Evolutionary conservation across 2,888 invertebrate genomes (phyloP).

Genomic region (Aelia acuminata): DNA sequence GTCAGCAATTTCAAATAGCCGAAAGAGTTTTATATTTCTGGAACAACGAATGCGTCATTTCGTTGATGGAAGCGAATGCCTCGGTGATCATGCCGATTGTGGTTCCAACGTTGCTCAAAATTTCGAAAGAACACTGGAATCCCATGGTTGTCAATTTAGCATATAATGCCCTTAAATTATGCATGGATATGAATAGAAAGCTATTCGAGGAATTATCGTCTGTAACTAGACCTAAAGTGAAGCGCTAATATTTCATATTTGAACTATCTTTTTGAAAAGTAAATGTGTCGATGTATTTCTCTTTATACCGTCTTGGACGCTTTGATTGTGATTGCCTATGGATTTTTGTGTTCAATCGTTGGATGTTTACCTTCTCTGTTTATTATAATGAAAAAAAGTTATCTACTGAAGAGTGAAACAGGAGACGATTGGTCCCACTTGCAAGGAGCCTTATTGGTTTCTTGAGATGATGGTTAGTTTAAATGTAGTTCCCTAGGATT

Average conservation of each 20-base stretch:
- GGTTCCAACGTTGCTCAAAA: constrained; percentile 85
- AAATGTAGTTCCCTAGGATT: neutral
- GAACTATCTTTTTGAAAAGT: neutral
- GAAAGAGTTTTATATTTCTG: constrained; percentile 87
- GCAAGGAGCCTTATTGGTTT: neutral
- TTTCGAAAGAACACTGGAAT: constrained; percentile 89
- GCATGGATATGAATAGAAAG: constrained; percentile 27
- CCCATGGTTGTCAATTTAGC: constrained; percentile 69
- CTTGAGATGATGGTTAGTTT: neutral
- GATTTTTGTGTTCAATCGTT: neutral
- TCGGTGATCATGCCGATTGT: constrained; percentile 83
- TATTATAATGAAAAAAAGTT: neutral
- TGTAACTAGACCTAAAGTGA: neutral
- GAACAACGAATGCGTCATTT: constrained; percentile 90
- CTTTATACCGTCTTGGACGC: neutral
- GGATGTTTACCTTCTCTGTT: neutral
- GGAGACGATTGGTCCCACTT: neutral
- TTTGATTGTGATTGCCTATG: neutral
- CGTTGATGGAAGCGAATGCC: constrained; percentile 84
- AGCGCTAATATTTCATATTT: neutral
- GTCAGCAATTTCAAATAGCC: constrained; percentile 98
- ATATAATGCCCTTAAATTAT: neutral
- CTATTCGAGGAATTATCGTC: constrained; percentile 27
- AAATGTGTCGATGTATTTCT: neutral
- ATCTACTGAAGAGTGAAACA: neutral